These are phyloP conservation scores for Carcina quercana DNA, from an alignment of 2,888 invertebrate species.

Conservation along the genomic window DNA sequence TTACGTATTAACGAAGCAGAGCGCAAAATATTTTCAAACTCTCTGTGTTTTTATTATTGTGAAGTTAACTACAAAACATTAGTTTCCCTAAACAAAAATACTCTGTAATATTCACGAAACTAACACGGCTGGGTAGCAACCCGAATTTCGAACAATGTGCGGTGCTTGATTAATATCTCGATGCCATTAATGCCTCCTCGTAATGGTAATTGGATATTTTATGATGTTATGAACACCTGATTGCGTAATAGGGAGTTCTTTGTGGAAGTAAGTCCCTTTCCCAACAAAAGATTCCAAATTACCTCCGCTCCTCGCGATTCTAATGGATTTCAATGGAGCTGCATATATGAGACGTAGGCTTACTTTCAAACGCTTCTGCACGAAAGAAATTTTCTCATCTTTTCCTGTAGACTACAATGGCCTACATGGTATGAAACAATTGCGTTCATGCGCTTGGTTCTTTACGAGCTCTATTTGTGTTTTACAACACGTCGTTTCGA, in stretches of 20 bases:
- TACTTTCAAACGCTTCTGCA: slow-evolving; percentile 56
- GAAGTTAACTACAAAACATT: no score
- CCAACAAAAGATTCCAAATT: slow-evolving; percentile 63
- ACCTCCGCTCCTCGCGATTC: slow-evolving; percentile 50
- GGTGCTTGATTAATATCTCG: slow-evolving; percentile 47
- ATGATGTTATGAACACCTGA: slow-evolving; percentile 35
- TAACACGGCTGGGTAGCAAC: no score
- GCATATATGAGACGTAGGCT: slow-evolving; percentile 57
- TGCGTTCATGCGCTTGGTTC: slow-evolving; percentile 32
- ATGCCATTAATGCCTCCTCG: slow-evolving; percentile 26
- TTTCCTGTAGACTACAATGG: no score
- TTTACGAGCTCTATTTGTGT: slow-evolving; percentile 29
- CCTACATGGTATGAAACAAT: no score
- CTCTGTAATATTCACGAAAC: no score
- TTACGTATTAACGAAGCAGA: no score
- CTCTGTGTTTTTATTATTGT: no score
- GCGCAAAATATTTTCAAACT: no score
- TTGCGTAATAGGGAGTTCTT: slow-evolving; percentile 43
- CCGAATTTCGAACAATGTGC: no score
- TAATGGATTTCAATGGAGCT: slow-evolving; percentile 67
- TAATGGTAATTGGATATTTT: slow-evolving; percentile 48
- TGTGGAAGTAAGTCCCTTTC: slow-evolving; percentile 48
- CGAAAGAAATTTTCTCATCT: slow-evolving; percentile 57
- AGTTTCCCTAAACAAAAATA: no score
- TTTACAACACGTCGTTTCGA: slow-evolving; percentile 23